Conservation (phyloP, 2,888 invertebrate species). For the Baccha elongata region DNA sequence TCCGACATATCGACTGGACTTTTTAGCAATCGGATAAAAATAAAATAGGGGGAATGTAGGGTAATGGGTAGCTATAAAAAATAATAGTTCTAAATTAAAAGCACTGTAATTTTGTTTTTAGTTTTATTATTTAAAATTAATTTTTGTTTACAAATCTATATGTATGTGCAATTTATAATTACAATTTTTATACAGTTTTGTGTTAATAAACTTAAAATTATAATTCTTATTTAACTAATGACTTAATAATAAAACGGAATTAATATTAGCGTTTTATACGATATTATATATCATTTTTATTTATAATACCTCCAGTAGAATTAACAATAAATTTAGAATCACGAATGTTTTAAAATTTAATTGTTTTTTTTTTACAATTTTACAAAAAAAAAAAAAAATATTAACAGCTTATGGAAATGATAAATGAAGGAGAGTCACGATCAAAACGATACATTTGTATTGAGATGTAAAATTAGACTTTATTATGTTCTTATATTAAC, state of each 20-base stretch:
- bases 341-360: constrained; percentile 33
- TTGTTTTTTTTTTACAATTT: constrained; percentile 47
- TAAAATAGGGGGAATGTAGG: too few species aligned
- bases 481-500: constrained; percentile 47
- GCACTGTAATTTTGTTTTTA: constrained; percentile 32
- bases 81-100: too few species aligned
- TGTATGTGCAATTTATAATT: constrained; percentile 69
- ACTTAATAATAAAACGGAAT: constrained; percentile 62
- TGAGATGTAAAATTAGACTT: constrained; percentile 14
- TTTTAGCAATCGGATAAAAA: too few species aligned
- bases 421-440: constrained; percentile 48
- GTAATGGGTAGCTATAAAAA: too few species aligned
- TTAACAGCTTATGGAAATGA: constrained; percentile 36
- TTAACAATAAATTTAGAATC: constrained; percentile 60
- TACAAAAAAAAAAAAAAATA: constrained; percentile 44
- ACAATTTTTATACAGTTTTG: constrained; percentile 65
- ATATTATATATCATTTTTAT: not conserved
- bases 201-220: constrained; percentile 47
- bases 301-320: constrained; percentile 9
- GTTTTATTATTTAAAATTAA: constrained; percentile 50
- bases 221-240: constrained; percentile 57
- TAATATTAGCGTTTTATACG: constrained; percentile 40
- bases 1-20: too few species aligned
- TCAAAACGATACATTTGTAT: constrained; percentile 51
- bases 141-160: constrained; percentile 48